These are phyloP conservation scores for Pteromalus puparum DNA, from an alignment of 1,140 invertebrate species.

Conservation along the genomic window DNA sequence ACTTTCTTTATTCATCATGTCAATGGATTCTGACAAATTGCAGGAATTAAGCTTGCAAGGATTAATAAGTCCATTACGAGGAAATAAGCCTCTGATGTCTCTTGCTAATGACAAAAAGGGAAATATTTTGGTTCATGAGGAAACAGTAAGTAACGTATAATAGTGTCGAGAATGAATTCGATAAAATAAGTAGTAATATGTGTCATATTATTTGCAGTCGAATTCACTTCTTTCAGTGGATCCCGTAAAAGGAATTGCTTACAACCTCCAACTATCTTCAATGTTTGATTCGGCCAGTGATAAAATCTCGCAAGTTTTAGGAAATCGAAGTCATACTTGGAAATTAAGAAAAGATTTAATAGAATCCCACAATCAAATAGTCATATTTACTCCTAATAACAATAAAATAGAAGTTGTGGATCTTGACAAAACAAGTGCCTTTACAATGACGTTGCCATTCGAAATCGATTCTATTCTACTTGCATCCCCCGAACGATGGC, in stretches of 20 bases:
- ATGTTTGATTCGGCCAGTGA: constrained; percentile 66
- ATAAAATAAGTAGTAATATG: not conserved
- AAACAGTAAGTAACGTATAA: constrained; percentile 67
- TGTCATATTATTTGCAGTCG: constrained; percentile 61
- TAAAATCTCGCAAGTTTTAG: constrained; percentile 65
- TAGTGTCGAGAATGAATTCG: not conserved
- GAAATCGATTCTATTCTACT: constrained; percentile 66
- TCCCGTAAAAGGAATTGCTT: constrained; percentile 58
- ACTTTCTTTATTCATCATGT: constrained; percentile 74
- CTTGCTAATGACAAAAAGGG: constrained; percentile 62
- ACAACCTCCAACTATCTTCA: constrained; percentile 63
- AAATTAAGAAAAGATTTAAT: constrained; percentile 66
- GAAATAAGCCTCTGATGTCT: constrained; percentile 60
- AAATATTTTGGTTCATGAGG: constrained; percentile 69
- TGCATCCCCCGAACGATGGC: constrained; percentile 67
- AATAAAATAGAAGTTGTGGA: constrained; percentile 70
- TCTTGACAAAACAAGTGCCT: constrained; percentile 64
- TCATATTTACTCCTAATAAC: constrained; percentile 63
- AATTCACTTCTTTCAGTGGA: constrained; percentile 66
- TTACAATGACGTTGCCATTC: constrained; percentile 68
- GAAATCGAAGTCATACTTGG: constrained; percentile 58
- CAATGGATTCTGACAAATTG: constrained; percentile 64
- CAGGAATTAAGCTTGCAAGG: constrained; percentile 64
- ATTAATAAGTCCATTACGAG: constrained; percentile 57
- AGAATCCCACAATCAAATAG: constrained; percentile 59